Evolutionary conservation across 2,113 vertebrate genomes (phyloP), one percentile per base, ranked within the genome.

Genomic region (Aspiorhynchus laticeps): DNA sequence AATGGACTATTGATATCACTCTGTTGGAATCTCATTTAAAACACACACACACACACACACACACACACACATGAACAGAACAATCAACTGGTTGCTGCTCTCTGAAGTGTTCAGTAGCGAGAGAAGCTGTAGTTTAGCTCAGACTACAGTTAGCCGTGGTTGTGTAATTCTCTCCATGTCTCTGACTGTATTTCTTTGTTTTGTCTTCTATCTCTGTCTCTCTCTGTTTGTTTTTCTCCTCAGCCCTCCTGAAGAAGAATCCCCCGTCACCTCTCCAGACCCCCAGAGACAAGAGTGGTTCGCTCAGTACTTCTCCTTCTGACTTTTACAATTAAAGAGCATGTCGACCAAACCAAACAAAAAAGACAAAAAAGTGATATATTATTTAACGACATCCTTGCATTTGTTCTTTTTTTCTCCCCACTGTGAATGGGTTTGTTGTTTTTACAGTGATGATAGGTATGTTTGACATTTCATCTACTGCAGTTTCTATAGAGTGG

Each of bases 241-340:
- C 91, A 99, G 98, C 96, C 98, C 97, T 97, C 97, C 97, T 96
- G 98, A 97, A 95, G 97, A 99, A 87, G 96, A 97, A 89, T 95
- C 97, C 61, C 90, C 96, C 46, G 95, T 95, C 91, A 96, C 95
- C 94, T 96, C 97, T 88, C 94, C 97, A 67, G 98, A 99, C 80
- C 93, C 96, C 48, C 98, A 99, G 80, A 97, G 96, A 92, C 98
- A 99, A 94, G 98, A 99, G 93, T 99, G 98, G 98, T 96, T 99
- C 90, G 98, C 98, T 93, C 97, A 97, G 65, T 99, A 99, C 95
- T 99, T 99, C 95, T 98, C 98, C 7, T 99, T 99, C 96, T 99
- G 97, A 99, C 90, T 94, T 92, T 92, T 92, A 90, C 95, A 92
- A 88, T 90, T 94, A 89, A 93, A 95, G 93, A 98, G 97, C 97